Percentiles rank a stretch among this genome's conserved stretches.
Conservation (phyloP, 2,113 vertebrate genomes). For the Tetraodon nigroviridis region DNA sequence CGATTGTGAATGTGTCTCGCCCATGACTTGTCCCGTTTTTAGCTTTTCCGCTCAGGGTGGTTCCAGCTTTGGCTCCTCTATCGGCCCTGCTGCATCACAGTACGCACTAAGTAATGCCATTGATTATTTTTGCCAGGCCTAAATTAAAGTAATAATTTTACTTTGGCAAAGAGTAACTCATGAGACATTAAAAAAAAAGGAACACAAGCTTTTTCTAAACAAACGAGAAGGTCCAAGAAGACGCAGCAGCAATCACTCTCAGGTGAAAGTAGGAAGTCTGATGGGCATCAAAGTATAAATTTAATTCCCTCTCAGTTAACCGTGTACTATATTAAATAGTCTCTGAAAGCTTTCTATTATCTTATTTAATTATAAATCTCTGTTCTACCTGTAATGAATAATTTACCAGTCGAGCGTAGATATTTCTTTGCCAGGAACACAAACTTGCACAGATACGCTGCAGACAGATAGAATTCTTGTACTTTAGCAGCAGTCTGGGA, state of each 20-base stretch:
- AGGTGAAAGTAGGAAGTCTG: conserved; percentile 25
- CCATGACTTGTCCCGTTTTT: no score
- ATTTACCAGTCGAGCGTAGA: conserved; percentile 42
- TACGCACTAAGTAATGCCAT: no score
- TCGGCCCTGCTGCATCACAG: no score
- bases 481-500: conserved; percentile 10
- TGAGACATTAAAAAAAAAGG: not conserved
- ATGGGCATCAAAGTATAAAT: conserved; percentile 49
- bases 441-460: conserved; percentile 18
- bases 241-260: not conserved
- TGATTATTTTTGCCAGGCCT: no score
- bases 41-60: no score
- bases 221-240: not conserved
- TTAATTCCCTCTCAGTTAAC: conserved; percentile 55
- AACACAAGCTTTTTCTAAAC: conserved; percentile 2
- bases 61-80: no score
- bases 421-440: conserved; percentile 44
- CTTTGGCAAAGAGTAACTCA: conserved; percentile 13
- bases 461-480: conserved; percentile 14
- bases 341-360: conserved; percentile 50
- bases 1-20: no score
- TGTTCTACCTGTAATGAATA: conserved; percentile 54
- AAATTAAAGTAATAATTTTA: conserved; percentile 5
- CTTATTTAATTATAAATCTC: conserved; percentile 57
- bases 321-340: conserved; percentile 57